These are phyloP conservation scores for Scolopax bukidnonensis DNA, from an alignment of 2,797 vertebrate genomes.

Conservation along the genomic window DNA sequence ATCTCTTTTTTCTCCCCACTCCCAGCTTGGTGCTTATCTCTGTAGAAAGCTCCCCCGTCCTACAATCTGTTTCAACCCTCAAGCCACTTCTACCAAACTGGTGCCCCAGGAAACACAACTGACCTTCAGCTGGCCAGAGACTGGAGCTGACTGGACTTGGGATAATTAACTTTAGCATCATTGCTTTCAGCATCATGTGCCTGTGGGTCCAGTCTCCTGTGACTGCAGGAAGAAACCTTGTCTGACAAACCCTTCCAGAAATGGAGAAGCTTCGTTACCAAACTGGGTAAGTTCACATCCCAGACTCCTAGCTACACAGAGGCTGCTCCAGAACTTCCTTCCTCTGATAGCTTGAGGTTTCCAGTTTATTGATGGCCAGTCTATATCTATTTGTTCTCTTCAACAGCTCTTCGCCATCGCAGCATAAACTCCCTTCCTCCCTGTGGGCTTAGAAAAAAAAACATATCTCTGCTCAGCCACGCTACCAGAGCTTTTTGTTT, in stretches of 20 bases:
- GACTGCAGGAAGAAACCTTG: background rate
- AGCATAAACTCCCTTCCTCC: conserved; percentile 17
- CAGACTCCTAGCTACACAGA: background rate
- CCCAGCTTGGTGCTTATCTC: background rate
- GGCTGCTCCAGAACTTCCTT: conserved; percentile 4
- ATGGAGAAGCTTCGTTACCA: background rate
- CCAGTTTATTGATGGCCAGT: background rate
- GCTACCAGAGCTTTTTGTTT: background rate
- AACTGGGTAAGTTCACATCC: background rate
- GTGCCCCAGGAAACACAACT: fast-evolving
- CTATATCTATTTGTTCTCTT: background rate
- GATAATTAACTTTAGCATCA: background rate
- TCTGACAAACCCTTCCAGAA: background rate
- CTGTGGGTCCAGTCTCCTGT: background rate
- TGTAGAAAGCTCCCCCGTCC: background rate
- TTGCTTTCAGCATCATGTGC: background rate
- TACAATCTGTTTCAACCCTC: background rate
- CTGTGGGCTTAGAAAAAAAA: background rate
- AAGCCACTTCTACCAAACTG: background rate
- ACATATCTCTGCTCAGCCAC: background rate
- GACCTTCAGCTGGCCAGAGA: background rate
- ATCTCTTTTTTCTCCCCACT: background rate
- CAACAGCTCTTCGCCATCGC: background rate
- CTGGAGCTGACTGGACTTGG: background rate
- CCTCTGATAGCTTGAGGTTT: background rate